phyloP scores from a whole-genome alignment of 1,140 invertebrate species.

The Diachasma alloeum region DNA sequence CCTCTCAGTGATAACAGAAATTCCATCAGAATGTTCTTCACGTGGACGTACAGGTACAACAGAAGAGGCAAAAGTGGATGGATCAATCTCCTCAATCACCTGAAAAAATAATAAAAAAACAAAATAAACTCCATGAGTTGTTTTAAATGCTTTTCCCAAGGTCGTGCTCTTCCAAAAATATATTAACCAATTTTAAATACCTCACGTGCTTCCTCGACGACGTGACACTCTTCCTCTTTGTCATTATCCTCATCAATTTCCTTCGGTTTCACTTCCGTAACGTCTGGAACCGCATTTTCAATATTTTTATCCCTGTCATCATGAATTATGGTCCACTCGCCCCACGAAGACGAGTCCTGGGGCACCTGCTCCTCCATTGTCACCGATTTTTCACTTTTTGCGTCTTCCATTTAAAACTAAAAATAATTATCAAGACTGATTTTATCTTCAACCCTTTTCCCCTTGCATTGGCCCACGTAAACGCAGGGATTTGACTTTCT shows the following conservation, averaged over 20 bases:
- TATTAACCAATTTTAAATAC: not conserved
- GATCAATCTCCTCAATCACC: not conserved
- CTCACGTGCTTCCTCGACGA: not conserved
- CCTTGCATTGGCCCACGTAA: not conserved
- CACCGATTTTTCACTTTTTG: not conserved
- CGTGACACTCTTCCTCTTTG: not conserved
- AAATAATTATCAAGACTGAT: not conserved
- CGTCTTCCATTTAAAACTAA: not conserved
- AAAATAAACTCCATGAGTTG: not conserved
- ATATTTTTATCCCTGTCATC: not conserved
- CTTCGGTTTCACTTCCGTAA: not conserved
- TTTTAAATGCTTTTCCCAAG: not conserved
- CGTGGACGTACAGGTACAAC: not conserved
- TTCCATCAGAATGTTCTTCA: slow-evolving; percentile 30
- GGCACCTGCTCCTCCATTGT: not conserved
- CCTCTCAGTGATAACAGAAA: slow-evolving; percentile 31
- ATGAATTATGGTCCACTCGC: slow-evolving; percentile 23
- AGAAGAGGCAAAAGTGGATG: not conserved
- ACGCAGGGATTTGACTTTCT: not conserved
- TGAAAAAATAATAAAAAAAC: not conserved
- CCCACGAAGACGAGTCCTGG: not conserved
- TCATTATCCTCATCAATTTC: not conserved
- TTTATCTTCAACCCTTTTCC: not conserved
- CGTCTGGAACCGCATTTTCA: not conserved
- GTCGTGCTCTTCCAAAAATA: not conserved